Evolutionary conservation across 2,888 invertebrate species (phyloP).

Genomic region (Netelia virgata): DNA sequence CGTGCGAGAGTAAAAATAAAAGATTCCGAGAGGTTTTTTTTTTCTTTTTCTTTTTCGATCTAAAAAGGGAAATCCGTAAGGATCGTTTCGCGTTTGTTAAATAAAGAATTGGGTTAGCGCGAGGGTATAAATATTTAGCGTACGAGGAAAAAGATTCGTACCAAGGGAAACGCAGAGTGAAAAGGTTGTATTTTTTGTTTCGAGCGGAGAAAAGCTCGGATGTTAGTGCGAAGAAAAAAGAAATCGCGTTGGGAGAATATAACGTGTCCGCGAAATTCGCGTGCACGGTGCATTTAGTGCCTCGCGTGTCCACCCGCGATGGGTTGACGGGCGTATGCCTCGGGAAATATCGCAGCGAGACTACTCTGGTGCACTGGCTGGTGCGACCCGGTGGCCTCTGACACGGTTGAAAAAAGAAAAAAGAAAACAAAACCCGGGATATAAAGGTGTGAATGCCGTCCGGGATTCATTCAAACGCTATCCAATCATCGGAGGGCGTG

Average conservation of each 20-base stretch:
- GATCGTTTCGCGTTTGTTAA: background rate
- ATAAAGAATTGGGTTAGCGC: background rate
- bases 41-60: background rate
- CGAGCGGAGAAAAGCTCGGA: background rate
- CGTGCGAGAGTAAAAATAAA: too few relatives aligned
- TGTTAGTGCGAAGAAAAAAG: background rate
- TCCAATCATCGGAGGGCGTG: conserved; percentile 64
- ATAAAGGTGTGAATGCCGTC: conserved; percentile 76
- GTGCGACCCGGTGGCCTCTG: conserved; percentile 51
- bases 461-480: conserved; percentile 77
- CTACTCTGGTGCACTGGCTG: conserved; percentile 40
- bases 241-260: conserved; percentile 7
- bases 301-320: conserved; percentile 40
- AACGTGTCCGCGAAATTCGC: conserved; percentile 2
- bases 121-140: background rate
- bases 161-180: background rate
- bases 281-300: conserved; percentile 22
- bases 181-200: too few relatives aligned
- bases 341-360: conserved; percentile 42
- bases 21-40: too few relatives aligned
- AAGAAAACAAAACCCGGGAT: conserved; percentile 65
- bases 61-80: background rate
- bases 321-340: conserved; percentile 32
- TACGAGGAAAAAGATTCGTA: background rate
- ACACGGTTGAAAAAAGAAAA: conserved; percentile 15